Conservation (phyloP, 2,888 invertebrate genomes). For the Tetragnatha montana region DNA sequence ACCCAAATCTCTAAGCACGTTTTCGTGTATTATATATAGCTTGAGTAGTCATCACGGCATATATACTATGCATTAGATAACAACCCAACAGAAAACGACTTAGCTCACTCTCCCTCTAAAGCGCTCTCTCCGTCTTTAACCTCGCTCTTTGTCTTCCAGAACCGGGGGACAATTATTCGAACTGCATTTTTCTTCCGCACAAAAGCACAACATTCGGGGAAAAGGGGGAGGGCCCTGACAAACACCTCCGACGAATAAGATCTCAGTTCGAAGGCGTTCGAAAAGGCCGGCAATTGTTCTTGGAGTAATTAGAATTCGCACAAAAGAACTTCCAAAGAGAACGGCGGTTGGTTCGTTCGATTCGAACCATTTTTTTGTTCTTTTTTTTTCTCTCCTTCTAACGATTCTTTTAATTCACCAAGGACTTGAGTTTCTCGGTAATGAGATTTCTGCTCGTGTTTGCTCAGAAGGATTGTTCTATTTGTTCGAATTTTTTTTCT, state of each 20-base stretch:
- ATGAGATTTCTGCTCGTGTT: constrained; percentile 18
- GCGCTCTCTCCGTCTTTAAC: constrained; percentile 15
- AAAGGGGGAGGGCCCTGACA: constrained; percentile 16
- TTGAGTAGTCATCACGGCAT: too few species aligned
- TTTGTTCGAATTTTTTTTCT: not conserved
- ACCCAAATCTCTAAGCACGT: too few species aligned
- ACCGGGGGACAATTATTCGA: not conserved
- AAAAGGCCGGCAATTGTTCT: constrained; percentile 43
- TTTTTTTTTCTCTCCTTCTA: constrained; percentile 14
- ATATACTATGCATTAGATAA: too few species aligned
- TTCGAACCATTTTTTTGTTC: constrained; percentile 6
- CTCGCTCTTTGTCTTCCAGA: constrained; percentile 30
- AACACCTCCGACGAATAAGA: constrained; percentile 55
- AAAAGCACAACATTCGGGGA: constrained; percentile 38
- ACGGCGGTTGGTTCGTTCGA: not conserved
- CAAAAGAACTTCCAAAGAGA: constrained; percentile 61
- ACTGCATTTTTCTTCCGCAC: constrained; percentile 13
- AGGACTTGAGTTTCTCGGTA: not conserved
- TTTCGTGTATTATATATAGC: too few species aligned
- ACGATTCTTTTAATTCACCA: constrained; percentile 11
- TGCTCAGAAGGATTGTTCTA: constrained; percentile 20
- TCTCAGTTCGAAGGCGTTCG: constrained; percentile 27
- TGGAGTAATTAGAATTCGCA: constrained; percentile 59
- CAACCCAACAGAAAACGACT: not conserved
- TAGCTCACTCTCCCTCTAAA: not conserved